Base-by-base conservation (phyloP, 1,140 invertebrate species). In the Drosophila neocordata region DNA sequence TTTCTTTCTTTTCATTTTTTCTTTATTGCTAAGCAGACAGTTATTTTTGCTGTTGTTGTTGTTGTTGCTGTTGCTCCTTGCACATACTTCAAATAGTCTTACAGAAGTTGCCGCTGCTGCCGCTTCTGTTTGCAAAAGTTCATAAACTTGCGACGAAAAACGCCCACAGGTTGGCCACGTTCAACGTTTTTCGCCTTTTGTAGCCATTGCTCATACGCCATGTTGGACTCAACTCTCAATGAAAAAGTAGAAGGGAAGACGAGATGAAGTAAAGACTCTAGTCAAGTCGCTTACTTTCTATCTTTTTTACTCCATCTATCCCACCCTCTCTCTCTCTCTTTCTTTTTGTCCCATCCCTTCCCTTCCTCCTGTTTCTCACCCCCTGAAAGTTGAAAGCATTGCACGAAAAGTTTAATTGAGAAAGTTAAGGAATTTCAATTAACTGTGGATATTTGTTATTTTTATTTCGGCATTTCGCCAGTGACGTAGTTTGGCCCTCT, bases 401-500 rank as follows among this genome's bases (percentile, higher is more conserved):
- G 80, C 80, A 81, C 82, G 77, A 89, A 72, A 90, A 90, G 87
- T 90, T 90, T 90, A 90, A 90, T 90, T 90, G 87, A 89, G 87
- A 90, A 90, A 90, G 87, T 90, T 90, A 79, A 90, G 85, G 87
- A 90, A 90, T 90, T 90, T 90, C 87, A 90, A 90, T 89, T 90
- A 90, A 90, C 87, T 89, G 65, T 62, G 85, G 79, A 90, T 89
- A 90, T 89, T 90, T 89, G 85, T 82, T 84, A 89, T 89, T 85
- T 89, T 89, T 84, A 80, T 89, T 87, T 77, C 71, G 77, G 62
- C 77, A 75, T 53, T 64, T 66, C 73, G 57, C 69, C 52, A 69
- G 44, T 60, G 22, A 31, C 51, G 51, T 63, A 18, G 69, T 62
- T 35, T 27, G 24, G 62, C 18, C 31, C 38, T 41, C 7, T 37